Evolutionary conservation across 2,113 vertebrate species (phyloP).

Genomic region (Tricholaema leucomelas): DNA sequence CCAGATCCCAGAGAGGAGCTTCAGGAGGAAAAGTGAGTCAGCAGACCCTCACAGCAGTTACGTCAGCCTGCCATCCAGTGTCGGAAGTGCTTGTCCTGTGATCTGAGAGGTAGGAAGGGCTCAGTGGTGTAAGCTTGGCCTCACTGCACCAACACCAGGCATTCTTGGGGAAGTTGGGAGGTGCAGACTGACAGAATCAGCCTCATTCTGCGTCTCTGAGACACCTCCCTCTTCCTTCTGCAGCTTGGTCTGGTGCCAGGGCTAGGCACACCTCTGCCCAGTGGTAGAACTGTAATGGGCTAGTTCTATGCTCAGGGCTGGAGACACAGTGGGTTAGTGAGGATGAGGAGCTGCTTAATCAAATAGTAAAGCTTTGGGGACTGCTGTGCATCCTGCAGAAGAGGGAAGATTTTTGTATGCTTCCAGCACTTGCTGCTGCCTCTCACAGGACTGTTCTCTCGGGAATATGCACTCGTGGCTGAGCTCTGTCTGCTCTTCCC

Average conservation of each 20-base stretch:
- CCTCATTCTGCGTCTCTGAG: not conserved
- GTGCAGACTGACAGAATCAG: not conserved
- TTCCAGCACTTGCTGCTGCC: not conserved
- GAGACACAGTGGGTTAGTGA: not conserved
- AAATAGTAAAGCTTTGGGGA: not conserved
- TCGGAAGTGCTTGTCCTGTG: not conserved
- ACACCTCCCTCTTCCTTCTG: too few species aligned
- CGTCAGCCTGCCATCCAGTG: rapidly evolving
- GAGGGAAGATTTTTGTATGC: not conserved
- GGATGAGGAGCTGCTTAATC: not conserved
- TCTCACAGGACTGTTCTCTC: not conserved
- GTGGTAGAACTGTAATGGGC: not conserved
- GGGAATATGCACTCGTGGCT: not conserved
- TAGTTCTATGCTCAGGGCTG: not conserved
- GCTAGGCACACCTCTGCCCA: not conserved
- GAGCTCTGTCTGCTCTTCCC: not conserved
- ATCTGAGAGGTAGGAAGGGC: not conserved
- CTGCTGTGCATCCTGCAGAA: not conserved
- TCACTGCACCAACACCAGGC: not conserved
- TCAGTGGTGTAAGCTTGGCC: not conserved
- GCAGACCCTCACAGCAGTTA: not conserved
- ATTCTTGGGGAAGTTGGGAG: not conserved
- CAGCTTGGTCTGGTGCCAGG: not conserved
- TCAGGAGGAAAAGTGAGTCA: not conserved
- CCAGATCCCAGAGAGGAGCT: not conserved